Percentiles rank a stretch among this genome's conserved stretches.
These are phyloP conservation scores for Pelobates cultripes DNA, from an alignment of 2,797 vertebrate genomes.

Conservation along the genomic window DNA sequence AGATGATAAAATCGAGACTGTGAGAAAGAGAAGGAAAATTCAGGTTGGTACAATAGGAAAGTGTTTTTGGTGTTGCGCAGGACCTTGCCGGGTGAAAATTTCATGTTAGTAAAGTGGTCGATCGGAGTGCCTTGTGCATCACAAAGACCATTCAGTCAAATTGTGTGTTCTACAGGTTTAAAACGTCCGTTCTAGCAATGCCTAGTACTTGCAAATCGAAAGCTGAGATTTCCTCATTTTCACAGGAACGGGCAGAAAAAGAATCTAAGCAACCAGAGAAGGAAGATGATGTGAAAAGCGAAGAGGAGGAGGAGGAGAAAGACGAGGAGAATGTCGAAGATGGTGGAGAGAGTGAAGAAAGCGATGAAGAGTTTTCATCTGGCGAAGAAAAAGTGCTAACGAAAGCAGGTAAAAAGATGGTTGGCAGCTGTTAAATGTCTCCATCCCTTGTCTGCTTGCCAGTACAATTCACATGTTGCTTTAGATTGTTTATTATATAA, in stretches of 20 bases:
- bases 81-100: too few relatives aligned
- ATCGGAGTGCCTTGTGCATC: too few relatives aligned
- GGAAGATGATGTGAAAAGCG: constrained; percentile 56
- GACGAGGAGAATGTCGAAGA: constrained; percentile 68
- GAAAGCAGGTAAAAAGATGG: constrained; percentile 81
- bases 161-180: too few relatives aligned
- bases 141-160: too few relatives aligned
- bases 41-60: constrained; percentile 74
- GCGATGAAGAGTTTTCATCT: constrained; percentile 76
- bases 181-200: too few relatives aligned
- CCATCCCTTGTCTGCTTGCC: neutral
- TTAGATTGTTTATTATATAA: neutral
- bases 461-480: neutral
- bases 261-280: constrained; percentile 60
- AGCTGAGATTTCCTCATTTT: neutral
- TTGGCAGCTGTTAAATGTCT: neutral
- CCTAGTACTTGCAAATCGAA: too few relatives aligned
- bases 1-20: constrained; percentile 94
- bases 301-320: constrained; percentile 52
- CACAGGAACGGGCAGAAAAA: constrained; percentile 76
- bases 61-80: too few relatives aligned
- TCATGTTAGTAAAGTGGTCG: too few relatives aligned
- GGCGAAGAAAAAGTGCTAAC: constrained; percentile 85
- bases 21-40: constrained; percentile 85
- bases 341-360: constrained; percentile 8